Evolutionary conservation across 2,113 vertebrate genomes (phyloP).

Genomic region (Hipposideros armiger): DNA sequence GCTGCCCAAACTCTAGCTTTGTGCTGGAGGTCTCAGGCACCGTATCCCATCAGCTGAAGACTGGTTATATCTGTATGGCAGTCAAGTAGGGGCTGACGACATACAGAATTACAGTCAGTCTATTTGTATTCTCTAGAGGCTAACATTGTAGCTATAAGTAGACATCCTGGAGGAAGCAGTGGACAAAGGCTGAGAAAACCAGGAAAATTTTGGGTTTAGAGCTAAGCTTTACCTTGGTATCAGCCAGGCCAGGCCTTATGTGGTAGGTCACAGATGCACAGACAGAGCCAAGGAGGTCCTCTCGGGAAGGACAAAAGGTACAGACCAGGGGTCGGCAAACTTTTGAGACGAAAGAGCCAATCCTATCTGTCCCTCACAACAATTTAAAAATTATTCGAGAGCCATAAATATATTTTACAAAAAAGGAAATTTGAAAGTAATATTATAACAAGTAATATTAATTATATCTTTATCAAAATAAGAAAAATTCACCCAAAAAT

Average conservation of each 20-base stretch:
- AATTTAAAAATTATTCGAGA: no score
- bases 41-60: neutral
- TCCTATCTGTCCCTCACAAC: no score
- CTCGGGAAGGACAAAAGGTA: neutral
- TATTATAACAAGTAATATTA: no score
- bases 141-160: constrained; percentile 2
- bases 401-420: no score
- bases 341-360: no score
- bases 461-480: no score
- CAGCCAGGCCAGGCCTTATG: neutral
- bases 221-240: neutral
- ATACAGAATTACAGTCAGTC: neutral
- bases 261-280: neutral
- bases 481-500: no score
- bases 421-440: no score
- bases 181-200: constrained; percentile 6
- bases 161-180: neutral
- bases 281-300: neutral
- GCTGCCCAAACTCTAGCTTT: neutral
- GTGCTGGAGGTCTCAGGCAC: neutral
- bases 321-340: neutral
- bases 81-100: neutral
- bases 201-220: neutral
- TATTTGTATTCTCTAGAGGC: neutral
- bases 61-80: neutral